Evolutionary conservation across 2,113 vertebrate species (phyloP), one percentile per base, ranked within the genome.

Genomic region (Atractosteus spatula): DNA sequence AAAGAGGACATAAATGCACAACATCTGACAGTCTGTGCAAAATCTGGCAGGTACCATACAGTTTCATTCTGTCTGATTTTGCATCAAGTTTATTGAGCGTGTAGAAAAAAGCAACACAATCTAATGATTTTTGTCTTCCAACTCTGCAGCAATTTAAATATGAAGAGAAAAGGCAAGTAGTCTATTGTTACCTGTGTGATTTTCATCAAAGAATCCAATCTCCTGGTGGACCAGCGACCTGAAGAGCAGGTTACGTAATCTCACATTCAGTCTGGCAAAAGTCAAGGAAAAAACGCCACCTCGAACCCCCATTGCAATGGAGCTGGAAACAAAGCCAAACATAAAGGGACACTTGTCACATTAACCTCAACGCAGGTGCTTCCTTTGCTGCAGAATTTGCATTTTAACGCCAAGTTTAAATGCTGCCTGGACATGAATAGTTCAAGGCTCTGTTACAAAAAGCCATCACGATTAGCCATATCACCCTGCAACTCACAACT

Each of bases 161-260:
- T 55, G 29, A 12, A 72, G n/a, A 57, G 8, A 29, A 29, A 29
- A 44, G 17, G 57, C 4, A 51, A 12, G 41, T 10, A 14, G 7
- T 44, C 11, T 7, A 6, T 43, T 79, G 84, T 82, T 72, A 98
- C 97, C 97, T 89, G 97, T 99, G 72, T 96, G 95, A 73, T 97
- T 98, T 74, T 95, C 90, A 5, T 99, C 97, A 80, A 96, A 99
- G 89, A 99, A 99, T 72, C 87, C 94, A 13, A 96, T 97, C 77
- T 99, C 97, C 85, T 99, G 97, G 10, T 79, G 85, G 82, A 98
- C 92, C 72, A 99, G 87, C 0, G 95, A 95, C 80, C 91, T 92
- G 88, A 98, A 99, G 74, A 99, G 94, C 65, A 90, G 87, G 86
- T 96, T 96, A 44, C 97, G 92, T 5, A 99, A 91, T 44, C 95